Evolutionary conservation across 2,797 vertebrate genomes (phyloP), one percentile per base, ranked within the genome.

Genomic region (Diplodus sargus): DNA sequence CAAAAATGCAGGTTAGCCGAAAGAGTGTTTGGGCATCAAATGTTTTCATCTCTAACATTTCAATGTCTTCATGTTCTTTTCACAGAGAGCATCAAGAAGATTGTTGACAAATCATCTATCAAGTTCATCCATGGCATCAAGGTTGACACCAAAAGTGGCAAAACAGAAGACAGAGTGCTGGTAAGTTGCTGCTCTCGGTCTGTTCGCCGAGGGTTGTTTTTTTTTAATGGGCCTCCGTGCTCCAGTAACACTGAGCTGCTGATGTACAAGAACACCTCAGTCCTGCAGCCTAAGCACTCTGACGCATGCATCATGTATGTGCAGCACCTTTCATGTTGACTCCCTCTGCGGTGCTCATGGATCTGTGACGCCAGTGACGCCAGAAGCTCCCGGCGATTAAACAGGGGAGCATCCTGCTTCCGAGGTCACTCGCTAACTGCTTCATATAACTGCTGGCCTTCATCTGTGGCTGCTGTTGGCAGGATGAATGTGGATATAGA

Each of bases 161-260:
- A 96, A 92, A 95, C 95, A 8, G 97, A 98, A 84, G 97, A 98
- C 90, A 92, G 95, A 69, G 94, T 97, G 67, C 93, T 98, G 96
- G 97, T 97, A 86, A 96, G 96, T 74, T 3, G 22, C 70, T 79
- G 65, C 22, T 83, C 53, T 60, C 20, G 11, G 13, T 42, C n/a
- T 49, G n/a, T 34, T 76, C 25, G n/a, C 45, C 59, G 54, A 17
- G 16, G 22, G 8, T 47, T 54, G n/a, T 66, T 49, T 78, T 59
- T 7, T 34, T 34, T 34, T 28, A 67, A 82, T 34, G 60, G 62
- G 22, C 45, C 28, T 71, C 62, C 64, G 57, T 62, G 54, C 73
- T 58, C 22, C 49, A n/a, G 23, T 71, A 61, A 64, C 64, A 14
- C 20, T 39, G 47, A 18, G 14, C 4, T 71, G 78, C 83, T 70